Conservation (phyloP, 64 coral and sea anemone species). For the Dendronephthya gigantea region DNA sequence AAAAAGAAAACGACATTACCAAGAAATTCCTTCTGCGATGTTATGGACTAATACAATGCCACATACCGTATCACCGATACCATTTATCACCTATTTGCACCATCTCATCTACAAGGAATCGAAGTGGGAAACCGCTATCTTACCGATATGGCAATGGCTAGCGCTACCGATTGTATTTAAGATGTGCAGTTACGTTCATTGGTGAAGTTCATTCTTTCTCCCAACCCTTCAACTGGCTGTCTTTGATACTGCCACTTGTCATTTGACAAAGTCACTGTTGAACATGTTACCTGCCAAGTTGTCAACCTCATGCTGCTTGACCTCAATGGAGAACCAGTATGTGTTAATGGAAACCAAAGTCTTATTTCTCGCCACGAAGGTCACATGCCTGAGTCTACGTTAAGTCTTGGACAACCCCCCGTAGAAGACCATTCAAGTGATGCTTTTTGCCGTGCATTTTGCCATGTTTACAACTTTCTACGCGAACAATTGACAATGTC, state of each 20-base stretch:
- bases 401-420: neutral
- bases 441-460: neutral
- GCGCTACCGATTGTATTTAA: no score
- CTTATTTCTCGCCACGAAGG: neutral
- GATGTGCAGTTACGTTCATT: no score
- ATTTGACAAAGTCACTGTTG: neutral
- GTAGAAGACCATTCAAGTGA: neutral
- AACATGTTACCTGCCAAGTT: neutral
- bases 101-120: no score
- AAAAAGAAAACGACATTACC: neutral
- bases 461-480: neutral
- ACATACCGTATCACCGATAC: no score
- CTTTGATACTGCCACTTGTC: neutral
- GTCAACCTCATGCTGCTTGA: neutral
- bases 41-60: no score
- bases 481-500: neutral
- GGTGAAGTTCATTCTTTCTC: neutral
- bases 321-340: slow-evolving; percentile 4
- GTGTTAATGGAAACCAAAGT: neutral
- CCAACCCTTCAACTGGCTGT: neutral
- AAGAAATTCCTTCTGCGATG: neutral
- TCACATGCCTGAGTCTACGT: neutral
- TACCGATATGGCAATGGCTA: no score
- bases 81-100: no score
- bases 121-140: no score